These are phyloP conservation scores for Atlantisia rogersi DNA, from an alignment of 2,113 vertebrate species.

Conservation along the genomic window DNA sequence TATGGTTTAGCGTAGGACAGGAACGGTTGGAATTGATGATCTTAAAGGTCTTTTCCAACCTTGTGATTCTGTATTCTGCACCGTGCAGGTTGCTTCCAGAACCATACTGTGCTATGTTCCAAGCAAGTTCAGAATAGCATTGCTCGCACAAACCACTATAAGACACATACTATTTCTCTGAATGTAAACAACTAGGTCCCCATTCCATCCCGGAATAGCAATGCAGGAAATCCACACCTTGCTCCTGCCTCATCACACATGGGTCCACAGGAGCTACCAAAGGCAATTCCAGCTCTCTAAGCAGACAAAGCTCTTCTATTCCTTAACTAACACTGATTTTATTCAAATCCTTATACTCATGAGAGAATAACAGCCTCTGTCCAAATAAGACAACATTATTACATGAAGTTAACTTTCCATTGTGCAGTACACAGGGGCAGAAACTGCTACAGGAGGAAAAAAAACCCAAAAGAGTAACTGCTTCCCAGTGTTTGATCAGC, in stretches of 20 bases:
- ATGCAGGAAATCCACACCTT: not conserved
- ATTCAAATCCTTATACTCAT: not conserved
- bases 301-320: not conserved
- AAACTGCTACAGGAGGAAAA: not conserved
- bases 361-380: not conserved
- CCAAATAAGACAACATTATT: not conserved
- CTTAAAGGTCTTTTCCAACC: no score
- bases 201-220: not conserved
- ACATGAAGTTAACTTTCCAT: not conserved
- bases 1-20: no score
- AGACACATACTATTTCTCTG: not conserved
- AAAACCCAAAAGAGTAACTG: fast-evolving
- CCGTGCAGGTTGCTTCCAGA: not conserved
- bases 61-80: not conserved
- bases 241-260: fast-evolving
- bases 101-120: not conserved
- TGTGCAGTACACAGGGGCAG: not conserved
- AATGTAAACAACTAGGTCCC: not conserved
- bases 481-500: not conserved
- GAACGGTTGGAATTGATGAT: no score
- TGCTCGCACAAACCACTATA: not conserved
- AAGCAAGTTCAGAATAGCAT: not conserved
- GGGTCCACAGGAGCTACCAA: fast-evolving
- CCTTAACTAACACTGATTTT: not conserved
- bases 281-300: not conserved